Evolutionary conservation across 2,797 vertebrate species (phyloP).

Genomic region (Parauchenoglanis punctatus): DNA sequence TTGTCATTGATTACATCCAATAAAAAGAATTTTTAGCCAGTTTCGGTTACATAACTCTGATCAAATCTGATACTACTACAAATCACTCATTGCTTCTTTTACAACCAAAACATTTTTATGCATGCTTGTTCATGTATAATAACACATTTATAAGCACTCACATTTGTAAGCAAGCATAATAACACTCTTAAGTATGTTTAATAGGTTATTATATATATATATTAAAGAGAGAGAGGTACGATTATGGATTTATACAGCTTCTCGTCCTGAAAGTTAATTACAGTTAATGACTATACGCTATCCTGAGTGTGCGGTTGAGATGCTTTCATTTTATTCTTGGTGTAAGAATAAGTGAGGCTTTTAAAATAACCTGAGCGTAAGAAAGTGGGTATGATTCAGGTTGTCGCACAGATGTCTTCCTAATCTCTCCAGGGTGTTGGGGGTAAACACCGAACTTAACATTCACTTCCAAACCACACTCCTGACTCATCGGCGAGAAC

Average conservation of each 20-base stretch:
- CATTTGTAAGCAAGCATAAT: neutral
- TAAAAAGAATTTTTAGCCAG: neutral
- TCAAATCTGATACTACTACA: neutral
- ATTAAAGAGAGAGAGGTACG: neutral
- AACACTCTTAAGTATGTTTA: neutral
- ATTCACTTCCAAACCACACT: neutral
- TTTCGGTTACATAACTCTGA: neutral
- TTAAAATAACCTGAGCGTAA: neutral
- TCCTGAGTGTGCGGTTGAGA: neutral
- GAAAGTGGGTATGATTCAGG: neutral
- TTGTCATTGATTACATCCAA: neutral
- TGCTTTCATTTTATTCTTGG: neutral
- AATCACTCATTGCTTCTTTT: neutral
- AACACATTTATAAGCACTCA: neutral
- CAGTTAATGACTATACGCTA: neutral
- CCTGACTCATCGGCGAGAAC: neutral
- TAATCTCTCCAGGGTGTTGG: neutral
- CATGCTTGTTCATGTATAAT: neutral
- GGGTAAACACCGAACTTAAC: neutral
- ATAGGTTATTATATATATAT: neutral
- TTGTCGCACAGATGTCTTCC: neutral
- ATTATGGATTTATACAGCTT: neutral
- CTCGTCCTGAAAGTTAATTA: neutral
- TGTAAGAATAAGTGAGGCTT: neutral
- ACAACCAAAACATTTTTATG: neutral